A percentile compares a stretch with the other conserved stretches of the same genome.
Conservation (phyloP, 2,113 vertebrate genomes). For the Thryonomys swinderianus region DNA sequence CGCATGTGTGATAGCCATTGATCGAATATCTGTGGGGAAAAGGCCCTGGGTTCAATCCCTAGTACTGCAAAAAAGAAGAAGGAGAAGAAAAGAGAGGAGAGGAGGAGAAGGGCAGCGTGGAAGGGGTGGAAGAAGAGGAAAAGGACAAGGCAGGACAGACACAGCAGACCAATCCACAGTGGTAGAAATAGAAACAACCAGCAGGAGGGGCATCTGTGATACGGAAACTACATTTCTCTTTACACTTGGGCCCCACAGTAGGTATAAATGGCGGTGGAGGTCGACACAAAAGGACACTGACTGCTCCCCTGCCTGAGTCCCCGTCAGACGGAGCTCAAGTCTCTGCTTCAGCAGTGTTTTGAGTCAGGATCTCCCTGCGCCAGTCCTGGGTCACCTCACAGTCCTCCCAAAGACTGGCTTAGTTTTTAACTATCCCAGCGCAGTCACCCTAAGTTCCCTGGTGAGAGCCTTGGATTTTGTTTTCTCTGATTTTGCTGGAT, state of each 20-base stretch:
- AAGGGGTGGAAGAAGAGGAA: not conserved
- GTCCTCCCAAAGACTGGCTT: not conserved
- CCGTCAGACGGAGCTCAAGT: not conserved
- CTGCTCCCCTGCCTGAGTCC: not conserved
- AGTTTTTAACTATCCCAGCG: conserved; percentile 38
- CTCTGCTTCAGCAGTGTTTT: not conserved
- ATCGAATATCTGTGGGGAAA: too few relatives aligned
- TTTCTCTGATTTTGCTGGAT: conserved; percentile 6
- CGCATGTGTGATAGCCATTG: too few relatives aligned
- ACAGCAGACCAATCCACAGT: not conserved
- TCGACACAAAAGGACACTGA: not conserved
- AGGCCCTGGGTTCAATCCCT: not conserved
- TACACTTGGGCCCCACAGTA: not conserved
- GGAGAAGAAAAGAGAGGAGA: not conserved
- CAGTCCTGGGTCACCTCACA: rapidly evolving
- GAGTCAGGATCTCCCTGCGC: not conserved
- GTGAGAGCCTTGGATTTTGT: not conserved
- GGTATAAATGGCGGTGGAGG: too few relatives aligned
- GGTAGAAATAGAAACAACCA: not conserved
- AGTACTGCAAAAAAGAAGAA: not conserved
- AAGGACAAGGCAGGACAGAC: not conserved
- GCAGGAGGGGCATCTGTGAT: not conserved
- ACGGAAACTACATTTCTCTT: not conserved
- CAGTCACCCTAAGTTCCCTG: not conserved
- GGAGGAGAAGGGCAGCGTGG: not conserved